Evolutionary conservation across 1,140 invertebrate species (phyloP).

Genomic region (Nylanderia fulva): DNA sequence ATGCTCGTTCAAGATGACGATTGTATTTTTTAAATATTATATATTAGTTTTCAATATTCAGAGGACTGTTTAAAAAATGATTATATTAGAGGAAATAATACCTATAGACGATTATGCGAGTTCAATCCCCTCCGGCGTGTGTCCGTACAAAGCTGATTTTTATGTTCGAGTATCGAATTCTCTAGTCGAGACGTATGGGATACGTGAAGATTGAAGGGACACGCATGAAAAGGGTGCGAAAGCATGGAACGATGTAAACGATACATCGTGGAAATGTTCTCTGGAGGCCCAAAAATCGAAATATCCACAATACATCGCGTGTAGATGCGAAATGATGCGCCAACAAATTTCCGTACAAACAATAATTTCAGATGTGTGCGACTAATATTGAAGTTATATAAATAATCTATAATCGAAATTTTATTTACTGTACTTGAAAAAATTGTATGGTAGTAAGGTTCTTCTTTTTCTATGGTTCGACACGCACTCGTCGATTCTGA

Average conservation of each 20-base stretch:
- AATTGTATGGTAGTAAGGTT: neutral
- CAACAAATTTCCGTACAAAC: neutral
- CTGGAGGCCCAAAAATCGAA: slow-evolving; percentile 60
- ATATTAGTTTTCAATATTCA: no score
- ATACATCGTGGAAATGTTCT: slow-evolving; percentile 64
- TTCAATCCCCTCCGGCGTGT: slow-evolving; percentile 76
- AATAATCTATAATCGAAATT: neutral
- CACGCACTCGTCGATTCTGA: slow-evolving; percentile 76
- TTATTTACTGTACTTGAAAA: neutral
- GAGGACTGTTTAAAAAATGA: slow-evolving; percentile 21
- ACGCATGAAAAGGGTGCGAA: slow-evolving; percentile 80
- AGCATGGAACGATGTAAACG: slow-evolving; percentile 72
- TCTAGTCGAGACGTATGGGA: slow-evolving; percentile 80
- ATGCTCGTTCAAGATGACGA: neutral
- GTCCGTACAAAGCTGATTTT: slow-evolving; percentile 85
- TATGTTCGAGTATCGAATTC: slow-evolving; percentile 85
- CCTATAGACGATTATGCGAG: slow-evolving; percentile 32
- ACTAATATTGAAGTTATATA: neutral
- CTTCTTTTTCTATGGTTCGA: neutral
- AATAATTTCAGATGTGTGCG: neutral
- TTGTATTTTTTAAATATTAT: slow-evolving; percentile 26
- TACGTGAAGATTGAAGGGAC: slow-evolving; percentile 78
- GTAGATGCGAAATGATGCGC: neutral
- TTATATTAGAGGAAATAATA: slow-evolving; percentile 26
- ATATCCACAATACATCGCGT: neutral